Evolutionary conservation across 2,888 invertebrate genomes (phyloP).

Genomic region (Drosophila diplacantha): DNA sequence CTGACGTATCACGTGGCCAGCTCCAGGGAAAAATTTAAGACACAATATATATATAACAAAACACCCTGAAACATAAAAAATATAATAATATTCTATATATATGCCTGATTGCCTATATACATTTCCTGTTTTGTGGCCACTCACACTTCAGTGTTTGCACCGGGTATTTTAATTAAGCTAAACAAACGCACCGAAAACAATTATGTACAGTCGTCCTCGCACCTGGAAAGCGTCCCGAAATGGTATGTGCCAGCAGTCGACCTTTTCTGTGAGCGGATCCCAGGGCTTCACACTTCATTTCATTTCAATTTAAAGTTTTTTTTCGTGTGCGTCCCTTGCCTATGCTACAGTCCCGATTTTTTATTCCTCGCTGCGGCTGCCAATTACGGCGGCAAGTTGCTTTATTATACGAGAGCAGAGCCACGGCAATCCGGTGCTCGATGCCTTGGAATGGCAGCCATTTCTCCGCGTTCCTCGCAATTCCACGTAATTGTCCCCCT

Average conservation of each 20-base stretch:
- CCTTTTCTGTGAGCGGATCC: conserved; percentile 16
- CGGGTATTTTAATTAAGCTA: conserved; percentile 61
- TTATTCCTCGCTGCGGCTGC: conserved; percentile 49
- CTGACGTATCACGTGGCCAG: too few species aligned
- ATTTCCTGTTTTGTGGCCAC: conserved; percentile 34
- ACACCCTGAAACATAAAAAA: conserved; percentile 20
- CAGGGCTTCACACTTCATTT: conserved; percentile 59
- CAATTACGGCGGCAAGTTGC: conserved; percentile 65
- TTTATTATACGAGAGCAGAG: conserved; percentile 54
- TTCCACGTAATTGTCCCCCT: conserved; percentile 41
- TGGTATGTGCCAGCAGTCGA: conserved; percentile 3
- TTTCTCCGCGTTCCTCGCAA: conserved; percentile 35
- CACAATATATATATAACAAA: background rate
- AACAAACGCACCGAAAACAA: conserved; percentile 47
- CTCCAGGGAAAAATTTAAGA: too few species aligned
- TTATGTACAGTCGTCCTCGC: conserved; percentile 16
- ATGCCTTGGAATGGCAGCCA: conserved; percentile 48
- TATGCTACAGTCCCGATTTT: conserved; percentile 38
- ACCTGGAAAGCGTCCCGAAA: background rate
- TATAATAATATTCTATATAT: conserved; percentile 12
- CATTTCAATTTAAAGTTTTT: conserved; percentile 54
- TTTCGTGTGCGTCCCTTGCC: conserved; percentile 33
- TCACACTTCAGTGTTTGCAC: conserved; percentile 45
- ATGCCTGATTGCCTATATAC: conserved; percentile 5
- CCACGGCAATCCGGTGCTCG: conserved; percentile 1